Conservation (phyloP, 2,888 invertebrate species). For the Cremastinae sp. region DNA sequence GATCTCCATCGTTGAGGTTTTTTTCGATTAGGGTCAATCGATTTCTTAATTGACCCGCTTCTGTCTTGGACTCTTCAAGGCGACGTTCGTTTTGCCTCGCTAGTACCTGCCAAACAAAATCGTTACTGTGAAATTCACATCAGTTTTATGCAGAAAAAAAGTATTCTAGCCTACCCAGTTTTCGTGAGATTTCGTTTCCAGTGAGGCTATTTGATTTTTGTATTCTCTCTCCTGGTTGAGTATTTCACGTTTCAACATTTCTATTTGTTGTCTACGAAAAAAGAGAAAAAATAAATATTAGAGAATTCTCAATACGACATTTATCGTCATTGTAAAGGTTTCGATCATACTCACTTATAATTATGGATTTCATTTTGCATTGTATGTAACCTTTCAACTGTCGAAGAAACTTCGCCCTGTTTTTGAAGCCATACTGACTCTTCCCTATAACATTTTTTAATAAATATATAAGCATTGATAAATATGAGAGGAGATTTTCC, state of each 20-base stretch:
- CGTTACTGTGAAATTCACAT: not conserved
- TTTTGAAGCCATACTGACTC: conserved; percentile 90
- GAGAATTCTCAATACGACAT: not conserved
- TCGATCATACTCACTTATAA: conserved; percentile 85
- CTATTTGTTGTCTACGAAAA: conserved; percentile 83
- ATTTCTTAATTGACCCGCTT: conserved; percentile 85
- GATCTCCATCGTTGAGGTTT: conserved; percentile 79
- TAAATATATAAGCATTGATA: too few relatives aligned
- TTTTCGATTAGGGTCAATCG: conserved; percentile 83
- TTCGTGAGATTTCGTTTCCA: conserved; percentile 92
- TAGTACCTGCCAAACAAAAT: conserved; percentile 81
- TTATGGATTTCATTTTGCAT: conserved; percentile 90
- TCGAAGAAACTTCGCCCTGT: conserved; percentile 90
- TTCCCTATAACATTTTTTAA: conserved; percentile 85
- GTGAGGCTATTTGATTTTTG: conserved; percentile 87
- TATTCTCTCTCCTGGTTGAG: conserved; percentile 90
- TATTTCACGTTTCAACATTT: conserved; percentile 89
- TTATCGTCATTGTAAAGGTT: conserved; percentile 20
- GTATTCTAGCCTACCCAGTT: conserved; percentile 84
- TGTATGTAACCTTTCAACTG: conserved; percentile 88
- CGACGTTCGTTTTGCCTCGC: conserved; percentile 91
- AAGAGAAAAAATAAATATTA: conserved; percentile 19
- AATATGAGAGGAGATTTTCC: too few relatives aligned
- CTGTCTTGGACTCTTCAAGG: conserved; percentile 89
- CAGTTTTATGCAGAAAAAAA: not conserved